Evolutionary conservation across 2,113 vertebrate genomes (phyloP), one percentile per base, ranked within the genome.

Genomic region (Coracopsis vasa): DNA sequence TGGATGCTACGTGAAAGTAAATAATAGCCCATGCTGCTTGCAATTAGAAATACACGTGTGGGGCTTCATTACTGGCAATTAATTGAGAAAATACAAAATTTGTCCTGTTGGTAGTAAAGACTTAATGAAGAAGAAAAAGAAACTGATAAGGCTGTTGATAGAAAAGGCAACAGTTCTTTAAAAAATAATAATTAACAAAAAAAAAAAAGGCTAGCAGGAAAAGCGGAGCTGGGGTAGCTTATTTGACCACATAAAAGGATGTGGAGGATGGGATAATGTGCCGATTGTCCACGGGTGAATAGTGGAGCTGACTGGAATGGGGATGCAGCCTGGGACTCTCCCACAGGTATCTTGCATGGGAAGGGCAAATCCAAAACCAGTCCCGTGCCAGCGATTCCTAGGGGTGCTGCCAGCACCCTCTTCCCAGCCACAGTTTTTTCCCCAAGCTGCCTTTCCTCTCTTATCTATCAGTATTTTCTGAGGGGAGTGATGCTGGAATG

Each of bases 391-490:
- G 41, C 0, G 2, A 13, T 51, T 23, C 33, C 37, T 0, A 1
- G 14, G 21, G 28, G 5, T 61, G 66, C 44, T 60, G 29, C 23
- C 19, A 54, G 75, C 33, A 58, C 48, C 31, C 25, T 39, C 31
- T 25, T 39, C 16, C 56, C 25, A 51, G 4, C 11, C 13, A 0
- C 45, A 60, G 0, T 7, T 3, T 0, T 4, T 31, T 35, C 54
- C 37, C 28, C 5, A 7, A 11, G 21, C 50, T 64, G 16, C 21
- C 4, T 37, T 14, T 77, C 19, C 14, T 44, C 50, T 16, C 15
- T 16, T 35, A 2, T 1, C 66, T 41, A 2, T 4, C 19, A 1
- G 41, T 19, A 13, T 51, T 62, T 70, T 39, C 9, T 28, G 7
- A 39, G 31, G 37, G 11, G 5, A 13, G 23, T 11, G 16, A 12